Evolutionary conservation across 2,797 vertebrate species (phyloP).

Genomic region (Rhinophrynus dorsalis): DNA sequence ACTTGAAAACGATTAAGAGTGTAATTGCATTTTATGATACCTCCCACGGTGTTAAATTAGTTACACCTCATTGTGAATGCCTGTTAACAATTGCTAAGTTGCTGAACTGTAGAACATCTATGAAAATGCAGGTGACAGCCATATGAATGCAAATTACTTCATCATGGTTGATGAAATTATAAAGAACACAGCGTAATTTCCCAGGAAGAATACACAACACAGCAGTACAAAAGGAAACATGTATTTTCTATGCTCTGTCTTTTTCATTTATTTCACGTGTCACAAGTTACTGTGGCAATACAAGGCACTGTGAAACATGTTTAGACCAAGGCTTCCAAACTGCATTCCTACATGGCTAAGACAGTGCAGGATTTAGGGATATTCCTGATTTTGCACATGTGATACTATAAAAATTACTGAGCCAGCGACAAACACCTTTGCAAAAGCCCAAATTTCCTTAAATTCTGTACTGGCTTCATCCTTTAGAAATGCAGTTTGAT

Average conservation of each 20-base stretch:
- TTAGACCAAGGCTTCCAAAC: no score
- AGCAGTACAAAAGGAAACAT: not conserved
- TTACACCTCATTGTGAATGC: constrained; percentile 32
- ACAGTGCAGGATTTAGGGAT: no score
- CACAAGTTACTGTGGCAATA: no score
- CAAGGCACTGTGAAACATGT: no score
- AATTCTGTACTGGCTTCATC: no score
- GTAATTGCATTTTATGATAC: constrained; percentile 32
- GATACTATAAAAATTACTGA: no score
- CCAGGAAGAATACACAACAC: constrained; percentile 1
- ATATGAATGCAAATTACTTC: constrained; percentile 37
- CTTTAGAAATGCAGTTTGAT: no score
- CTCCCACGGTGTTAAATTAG: constrained; percentile 42
- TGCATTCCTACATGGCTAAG: no score
- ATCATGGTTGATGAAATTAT: constrained; percentile 22
- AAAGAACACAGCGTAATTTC: not conserved
- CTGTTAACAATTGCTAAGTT: constrained; percentile 29
- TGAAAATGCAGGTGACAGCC: constrained; percentile 32
- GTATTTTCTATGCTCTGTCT: not conserved
- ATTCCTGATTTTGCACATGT: no score
- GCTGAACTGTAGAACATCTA: constrained; percentile 28
- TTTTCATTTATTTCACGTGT: not conserved
- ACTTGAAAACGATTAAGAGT: constrained; percentile 32
- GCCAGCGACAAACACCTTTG: no score
- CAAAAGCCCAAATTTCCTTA: no score